phyloP scores from a whole-genome alignment of 92 coral and sea anemone species.

The Phenganax stokvisi region DNA sequence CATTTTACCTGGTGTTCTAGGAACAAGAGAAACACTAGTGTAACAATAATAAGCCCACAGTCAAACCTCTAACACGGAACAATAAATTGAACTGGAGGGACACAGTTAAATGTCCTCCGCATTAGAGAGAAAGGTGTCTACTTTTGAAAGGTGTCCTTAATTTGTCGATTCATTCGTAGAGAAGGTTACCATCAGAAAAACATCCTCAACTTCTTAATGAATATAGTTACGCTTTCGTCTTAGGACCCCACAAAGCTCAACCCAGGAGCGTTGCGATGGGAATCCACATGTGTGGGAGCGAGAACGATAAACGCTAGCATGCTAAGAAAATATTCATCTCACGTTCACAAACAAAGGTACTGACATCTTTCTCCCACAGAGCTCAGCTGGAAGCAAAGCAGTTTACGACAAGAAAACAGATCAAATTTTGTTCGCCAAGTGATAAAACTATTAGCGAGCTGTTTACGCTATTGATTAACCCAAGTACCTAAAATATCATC shows the following conservation, averaged over 20 bases:
- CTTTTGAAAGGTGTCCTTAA: too few species aligned
- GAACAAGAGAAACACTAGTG: constrained; percentile 1
- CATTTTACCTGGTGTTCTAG: constrained; percentile 46
- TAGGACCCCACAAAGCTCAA: too few species aligned
- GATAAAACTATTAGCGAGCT: constrained; percentile 2
- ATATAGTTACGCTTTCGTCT: too few species aligned
- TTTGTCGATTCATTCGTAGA: too few species aligned
- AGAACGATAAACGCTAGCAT: neutral
- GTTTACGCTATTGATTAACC: neutral
- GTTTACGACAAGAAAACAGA: neutral
- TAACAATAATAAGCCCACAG: neutral
- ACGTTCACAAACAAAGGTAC: neutral
- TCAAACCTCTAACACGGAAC: neutral
- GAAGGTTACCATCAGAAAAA: too few species aligned
- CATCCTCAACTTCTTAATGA: too few species aligned
- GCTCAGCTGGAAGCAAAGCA: neutral
- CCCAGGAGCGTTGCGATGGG: too few species aligned
- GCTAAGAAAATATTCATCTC: constrained; percentile 7
- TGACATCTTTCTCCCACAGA: neutral
- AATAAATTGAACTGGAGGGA: too few species aligned
- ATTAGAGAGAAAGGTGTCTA: too few species aligned
- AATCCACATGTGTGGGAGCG: neutral
- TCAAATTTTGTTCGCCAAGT: neutral
- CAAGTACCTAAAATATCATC: neutral
- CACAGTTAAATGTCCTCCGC: too few species aligned